A percentile compares a stretch with the other conserved stretches of the same genome.
These are phyloP conservation scores for Lampris megalopsis DNA, from an alignment of 2,113 vertebrate genomes.

Conservation along the genomic window DNA sequence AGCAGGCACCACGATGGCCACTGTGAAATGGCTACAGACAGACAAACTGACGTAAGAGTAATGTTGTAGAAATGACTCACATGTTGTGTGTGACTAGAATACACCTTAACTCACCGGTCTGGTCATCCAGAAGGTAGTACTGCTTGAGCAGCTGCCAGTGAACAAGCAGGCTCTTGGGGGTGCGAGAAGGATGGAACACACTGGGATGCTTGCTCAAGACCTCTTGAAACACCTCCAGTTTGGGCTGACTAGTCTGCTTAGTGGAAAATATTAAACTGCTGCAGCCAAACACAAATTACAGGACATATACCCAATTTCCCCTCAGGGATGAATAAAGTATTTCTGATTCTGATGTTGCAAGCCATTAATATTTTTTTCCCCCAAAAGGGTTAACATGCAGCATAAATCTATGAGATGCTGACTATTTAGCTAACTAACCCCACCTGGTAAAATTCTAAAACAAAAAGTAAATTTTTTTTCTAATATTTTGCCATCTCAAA, in stretches of 20 bases:
- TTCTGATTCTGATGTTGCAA: neutral
- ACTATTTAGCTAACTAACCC: no score
- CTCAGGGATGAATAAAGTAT: no score
- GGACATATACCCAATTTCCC: neutral
- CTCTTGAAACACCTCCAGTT: constrained; percentile 94
- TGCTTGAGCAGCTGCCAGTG: constrained; percentile 98
- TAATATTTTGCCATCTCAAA: no score
- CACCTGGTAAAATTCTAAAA: no score
- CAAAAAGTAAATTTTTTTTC: no score
- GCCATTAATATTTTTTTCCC: no score
- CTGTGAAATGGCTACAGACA: no score
- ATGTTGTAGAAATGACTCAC: neutral
- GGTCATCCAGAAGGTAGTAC: constrained; percentile 95
- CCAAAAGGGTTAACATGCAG: no score
- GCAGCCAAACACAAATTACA: neutral
- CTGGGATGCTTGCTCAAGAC: constrained; percentile 90
- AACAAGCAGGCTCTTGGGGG: constrained; percentile 91
- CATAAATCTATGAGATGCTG: no score
- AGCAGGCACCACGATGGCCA: no score
- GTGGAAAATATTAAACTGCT: constrained; percentile 14
- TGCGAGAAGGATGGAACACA: constrained; percentile 91
- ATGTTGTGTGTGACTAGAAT: neutral
- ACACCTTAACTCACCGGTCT: constrained; percentile 85
- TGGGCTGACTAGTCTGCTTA: constrained; percentile 91
- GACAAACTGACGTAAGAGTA: no score